A percentile compares a stretch with the other conserved stretches of the same genome.
Conservation (phyloP, 2,888 invertebrate genomes). For the Melanostoma mellinum region DNA sequence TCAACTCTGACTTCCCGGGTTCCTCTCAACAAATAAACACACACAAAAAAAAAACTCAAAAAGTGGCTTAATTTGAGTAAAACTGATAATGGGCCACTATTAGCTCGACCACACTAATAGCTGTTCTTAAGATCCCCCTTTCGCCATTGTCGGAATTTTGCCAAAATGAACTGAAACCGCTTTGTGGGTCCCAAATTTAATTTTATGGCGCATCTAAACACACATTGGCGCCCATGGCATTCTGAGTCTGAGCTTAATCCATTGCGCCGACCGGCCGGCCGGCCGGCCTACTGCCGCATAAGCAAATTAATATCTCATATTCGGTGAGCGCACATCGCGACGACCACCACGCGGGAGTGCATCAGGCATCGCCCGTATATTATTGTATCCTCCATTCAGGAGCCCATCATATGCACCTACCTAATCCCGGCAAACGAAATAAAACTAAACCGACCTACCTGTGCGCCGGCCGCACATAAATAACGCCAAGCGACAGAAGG, state of each 20-base stretch:
- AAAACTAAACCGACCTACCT: conserved; percentile 52
- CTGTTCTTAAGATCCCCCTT: conserved; percentile 43
- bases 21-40: not conserved
- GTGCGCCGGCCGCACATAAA: conserved; percentile 60
- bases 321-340: conserved; percentile 42
- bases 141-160: conserved; percentile 38
- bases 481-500: conserved; percentile 61
- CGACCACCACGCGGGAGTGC: not conserved
- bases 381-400: conserved; percentile 49
- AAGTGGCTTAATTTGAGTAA: conserved; percentile 42
- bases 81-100: conserved; percentile 66
- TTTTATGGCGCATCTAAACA: conserved; percentile 64
- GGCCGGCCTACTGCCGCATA: conserved; percentile 58
- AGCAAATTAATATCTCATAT: conserved; percentile 72
- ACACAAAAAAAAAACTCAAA: conserved; percentile 23
- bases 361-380: conserved; percentile 3
- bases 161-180: conserved; percentile 27
- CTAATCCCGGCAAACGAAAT: conserved; percentile 43
- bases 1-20: not conserved
- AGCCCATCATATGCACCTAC: conserved; percentile 31
- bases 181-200: conserved; percentile 23
- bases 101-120: conserved; percentile 66
- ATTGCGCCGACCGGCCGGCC: conserved; percentile 12
- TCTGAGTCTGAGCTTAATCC: conserved; percentile 51
- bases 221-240: conserved; percentile 67